Conservation (phyloP, 2,113 vertebrate species). For the Helogale parvula region DNA sequence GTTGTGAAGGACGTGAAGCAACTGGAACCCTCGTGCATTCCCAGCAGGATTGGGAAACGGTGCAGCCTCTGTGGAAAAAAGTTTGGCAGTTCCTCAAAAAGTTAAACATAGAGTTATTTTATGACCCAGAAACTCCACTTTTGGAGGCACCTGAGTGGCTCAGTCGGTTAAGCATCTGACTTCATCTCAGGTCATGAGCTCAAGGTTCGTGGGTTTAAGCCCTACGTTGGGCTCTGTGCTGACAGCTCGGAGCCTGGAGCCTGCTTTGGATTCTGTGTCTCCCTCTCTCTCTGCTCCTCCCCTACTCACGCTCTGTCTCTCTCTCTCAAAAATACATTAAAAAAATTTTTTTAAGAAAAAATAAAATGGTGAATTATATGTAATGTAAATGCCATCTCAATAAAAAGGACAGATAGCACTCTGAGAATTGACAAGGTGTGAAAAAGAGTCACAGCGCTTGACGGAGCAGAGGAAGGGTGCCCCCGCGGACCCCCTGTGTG, state of each 20-base stretch:
- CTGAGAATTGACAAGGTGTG: background rate
- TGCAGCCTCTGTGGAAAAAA: background rate
- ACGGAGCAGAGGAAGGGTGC: background rate
- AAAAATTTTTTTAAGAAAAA: background rate
- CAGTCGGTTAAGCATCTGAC: background rate
- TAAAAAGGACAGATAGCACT: background rate
- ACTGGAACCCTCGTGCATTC: rapidly evolving
- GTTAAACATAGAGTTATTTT: background rate
- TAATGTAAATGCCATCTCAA: background rate
- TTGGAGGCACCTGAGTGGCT: background rate
- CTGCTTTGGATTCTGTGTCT: background rate
- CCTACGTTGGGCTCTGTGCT: background rate
- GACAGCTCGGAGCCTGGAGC: too few relatives aligned
- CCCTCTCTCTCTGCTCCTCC: background rate
- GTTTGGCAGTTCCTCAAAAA: background rate
- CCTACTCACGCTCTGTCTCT: background rate
- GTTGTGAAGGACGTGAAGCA: too few relatives aligned
- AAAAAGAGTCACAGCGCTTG: background rate
- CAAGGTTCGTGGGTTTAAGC: background rate
- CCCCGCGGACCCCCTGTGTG: too few relatives aligned
- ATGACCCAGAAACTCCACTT: background rate
- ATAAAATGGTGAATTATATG: background rate
- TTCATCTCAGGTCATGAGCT: background rate
- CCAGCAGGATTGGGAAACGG: background rate
- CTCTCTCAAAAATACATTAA: background rate